Base-by-base conservation (phyloP, 1,140 invertebrate genomes). In the Diprion similis region DNA sequence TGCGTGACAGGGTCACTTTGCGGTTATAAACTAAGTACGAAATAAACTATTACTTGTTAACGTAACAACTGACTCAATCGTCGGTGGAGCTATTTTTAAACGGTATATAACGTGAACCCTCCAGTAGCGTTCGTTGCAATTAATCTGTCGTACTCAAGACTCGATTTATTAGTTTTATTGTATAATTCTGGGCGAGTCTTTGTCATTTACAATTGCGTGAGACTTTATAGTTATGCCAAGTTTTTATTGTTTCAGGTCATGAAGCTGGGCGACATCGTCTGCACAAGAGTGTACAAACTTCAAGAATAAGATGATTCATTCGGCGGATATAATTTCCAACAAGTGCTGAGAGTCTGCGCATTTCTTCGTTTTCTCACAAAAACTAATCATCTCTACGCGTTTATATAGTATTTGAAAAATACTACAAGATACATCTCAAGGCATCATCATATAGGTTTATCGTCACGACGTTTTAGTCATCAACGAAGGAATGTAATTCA, bases 261-360 rank as follows among this genome's bases (percentile, higher is more conserved):
- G 89, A 93, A 91, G 73, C 91, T 93, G 3, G 92, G 93, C 80
- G 90, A 91, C 79, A 90, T 95, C 46, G 91, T 92, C 71, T 94
- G 92, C 87, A 94, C 93, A 77, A 89, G 93, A 83, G 83, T 92
- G 77, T 95, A 95, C 90, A 94, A 94, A 84, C 82, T 87, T 70
- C 88, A 89, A 78, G 90, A 91, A 86, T 84, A 83, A 81, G 46
- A 68, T 4, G 11, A 13, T 6, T 13, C n/a, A 59, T 59, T 9
- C n/a, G 51, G 51, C 9, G 51, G 51, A 59, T 59, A 59, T 37
- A 37, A 37, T 59, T 59, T 17, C n/a, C 51, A 59, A 59, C 6
- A 17, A 59, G 51, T 59, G 11, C n/a, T 6, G 24, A 59, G 11
- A 59, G 11, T 59, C 9, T 17, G 11, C n/a, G 4, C 51, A 59